A percentile compares a stretch with the other conserved stretches of the same genome.
Evolutionary conservation across 2,113 vertebrate genomes (phyloP).

Genomic region (Actenoides lindsayi): DNA sequence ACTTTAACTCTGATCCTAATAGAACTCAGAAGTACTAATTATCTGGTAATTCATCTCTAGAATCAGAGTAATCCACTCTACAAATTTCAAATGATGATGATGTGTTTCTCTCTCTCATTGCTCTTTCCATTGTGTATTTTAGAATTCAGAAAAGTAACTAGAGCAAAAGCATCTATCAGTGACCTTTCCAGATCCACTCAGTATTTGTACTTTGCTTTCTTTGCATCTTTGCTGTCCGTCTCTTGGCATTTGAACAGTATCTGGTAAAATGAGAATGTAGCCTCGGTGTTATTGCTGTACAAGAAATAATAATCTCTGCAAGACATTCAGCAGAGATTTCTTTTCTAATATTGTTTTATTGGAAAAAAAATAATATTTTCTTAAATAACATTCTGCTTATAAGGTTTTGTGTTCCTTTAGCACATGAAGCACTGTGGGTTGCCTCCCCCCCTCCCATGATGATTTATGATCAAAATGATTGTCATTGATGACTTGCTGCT

Average conservation of each 20-base stretch:
- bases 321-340: slow-evolving; percentile 17
- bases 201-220: background rate
- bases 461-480: background rate
- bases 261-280: slow-evolving; percentile 12
- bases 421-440: background rate
- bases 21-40: background rate
- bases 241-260: slow-evolving; percentile 31
- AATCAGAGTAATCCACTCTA: background rate
- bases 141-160: background rate
- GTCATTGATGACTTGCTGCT: background rate
- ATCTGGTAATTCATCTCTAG: background rate
- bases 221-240: background rate
- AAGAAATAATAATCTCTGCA: slow-evolving; percentile 12
- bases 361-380: background rate
- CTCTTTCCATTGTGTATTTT: background rate
- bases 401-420: background rate
- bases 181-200: slow-evolving; percentile 22
- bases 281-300: background rate
- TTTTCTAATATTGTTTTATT: slow-evolving; percentile 23
- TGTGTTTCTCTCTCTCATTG: background rate
- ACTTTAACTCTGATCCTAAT: background rate
- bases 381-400: background rate
- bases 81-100: background rate
- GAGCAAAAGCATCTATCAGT: background rate
- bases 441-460: background rate